A percentile compares a stretch with the other conserved stretches of the same genome.
Evolutionary conservation across 2,797 vertebrate genomes (phyloP).

Genomic region (Propithecus perrieri): DNA sequence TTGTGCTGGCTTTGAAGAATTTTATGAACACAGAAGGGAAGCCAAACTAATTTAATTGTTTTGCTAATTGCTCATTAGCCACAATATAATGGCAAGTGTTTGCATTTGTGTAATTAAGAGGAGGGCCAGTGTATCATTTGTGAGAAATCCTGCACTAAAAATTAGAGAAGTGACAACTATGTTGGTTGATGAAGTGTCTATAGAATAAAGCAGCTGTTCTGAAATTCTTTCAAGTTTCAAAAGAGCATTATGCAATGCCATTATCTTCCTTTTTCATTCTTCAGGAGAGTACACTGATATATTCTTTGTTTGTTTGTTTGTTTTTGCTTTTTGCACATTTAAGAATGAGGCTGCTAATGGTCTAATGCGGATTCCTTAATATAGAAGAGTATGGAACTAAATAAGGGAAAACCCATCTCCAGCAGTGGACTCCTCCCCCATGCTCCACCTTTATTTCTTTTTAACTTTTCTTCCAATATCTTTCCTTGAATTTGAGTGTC

Average conservation of each 20-base stretch:
- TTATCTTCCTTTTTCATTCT: background rate
- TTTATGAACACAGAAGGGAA: slow-evolving; percentile 54
- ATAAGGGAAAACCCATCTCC: background rate
- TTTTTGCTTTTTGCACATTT: background rate
- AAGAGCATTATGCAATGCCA: background rate
- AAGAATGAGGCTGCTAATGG: background rate
- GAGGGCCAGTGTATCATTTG: background rate
- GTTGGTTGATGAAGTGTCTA: background rate
- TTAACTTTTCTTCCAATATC: background rate
- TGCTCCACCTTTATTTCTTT: background rate
- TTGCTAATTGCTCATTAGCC: slow-evolving; percentile 12
- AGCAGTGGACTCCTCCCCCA: background rate
- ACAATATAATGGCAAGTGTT: slow-evolving; percentile 15
- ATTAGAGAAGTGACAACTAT: background rate
- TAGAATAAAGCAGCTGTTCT: background rate
- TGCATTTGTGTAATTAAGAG: slow-evolving; percentile 27
- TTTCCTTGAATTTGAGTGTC: background rate
- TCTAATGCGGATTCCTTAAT: background rate
- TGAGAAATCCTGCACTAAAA: background rate
- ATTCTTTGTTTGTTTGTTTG: background rate
- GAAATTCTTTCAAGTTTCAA: background rate
- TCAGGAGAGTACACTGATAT: background rate
- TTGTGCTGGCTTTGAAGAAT: slow-evolving; percentile 36
- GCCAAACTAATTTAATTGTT: slow-evolving; percentile 49
- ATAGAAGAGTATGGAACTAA: background rate